These are phyloP conservation scores for Zaprionus lachaisei DNA, from an alignment of 1,140 invertebrate genomes.

Conservation along the genomic window DNA sequence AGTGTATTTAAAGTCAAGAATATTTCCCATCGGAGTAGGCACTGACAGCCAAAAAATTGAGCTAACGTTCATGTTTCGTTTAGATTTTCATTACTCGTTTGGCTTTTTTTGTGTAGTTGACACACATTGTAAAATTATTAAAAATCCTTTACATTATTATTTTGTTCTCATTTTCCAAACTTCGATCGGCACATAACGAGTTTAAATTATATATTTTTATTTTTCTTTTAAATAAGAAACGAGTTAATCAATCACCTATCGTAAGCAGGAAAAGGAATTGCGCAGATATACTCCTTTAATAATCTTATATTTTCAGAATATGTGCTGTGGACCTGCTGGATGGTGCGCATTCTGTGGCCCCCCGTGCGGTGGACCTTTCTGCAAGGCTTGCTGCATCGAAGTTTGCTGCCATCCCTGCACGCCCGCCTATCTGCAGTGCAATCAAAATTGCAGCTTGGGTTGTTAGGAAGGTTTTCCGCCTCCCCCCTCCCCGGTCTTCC, in stretches of 20 bases:
- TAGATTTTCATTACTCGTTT: slow-evolving; percentile 14
- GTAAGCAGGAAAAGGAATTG: slow-evolving; percentile 3
- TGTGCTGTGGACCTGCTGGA: slow-evolving; percentile 63
- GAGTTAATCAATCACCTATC: slow-evolving; percentile 2
- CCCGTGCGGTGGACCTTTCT: slow-evolving; percentile 43
- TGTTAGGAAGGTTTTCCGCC: slow-evolving; percentile 21
- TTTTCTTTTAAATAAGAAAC: not conserved
- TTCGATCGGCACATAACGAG: slow-evolving; percentile 4
- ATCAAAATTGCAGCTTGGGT: slow-evolving; percentile 33
- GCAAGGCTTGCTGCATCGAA: slow-evolving; percentile 58
- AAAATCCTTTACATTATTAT: slow-evolving; percentile 40
- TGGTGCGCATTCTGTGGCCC: slow-evolving; percentile 56
- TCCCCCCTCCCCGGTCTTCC: not conserved
- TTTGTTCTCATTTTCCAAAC: slow-evolving; percentile 43
- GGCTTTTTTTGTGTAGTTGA: slow-evolving; percentile 42
- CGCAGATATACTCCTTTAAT: not conserved
- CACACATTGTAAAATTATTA: slow-evolving; percentile 27
- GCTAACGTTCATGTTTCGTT: not conserved
- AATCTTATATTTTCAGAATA: slow-evolving; percentile 27
- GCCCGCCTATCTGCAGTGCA: slow-evolving; percentile 62
- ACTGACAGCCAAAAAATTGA: not conserved
- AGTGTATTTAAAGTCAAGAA: not conserved
- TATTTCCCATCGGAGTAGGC: slow-evolving; percentile 10
- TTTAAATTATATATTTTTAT: not conserved
- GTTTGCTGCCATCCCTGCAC: slow-evolving; percentile 58